Conservation (phyloP, 1,140 invertebrate species). For the Hydropsyche tenuis region DNA sequence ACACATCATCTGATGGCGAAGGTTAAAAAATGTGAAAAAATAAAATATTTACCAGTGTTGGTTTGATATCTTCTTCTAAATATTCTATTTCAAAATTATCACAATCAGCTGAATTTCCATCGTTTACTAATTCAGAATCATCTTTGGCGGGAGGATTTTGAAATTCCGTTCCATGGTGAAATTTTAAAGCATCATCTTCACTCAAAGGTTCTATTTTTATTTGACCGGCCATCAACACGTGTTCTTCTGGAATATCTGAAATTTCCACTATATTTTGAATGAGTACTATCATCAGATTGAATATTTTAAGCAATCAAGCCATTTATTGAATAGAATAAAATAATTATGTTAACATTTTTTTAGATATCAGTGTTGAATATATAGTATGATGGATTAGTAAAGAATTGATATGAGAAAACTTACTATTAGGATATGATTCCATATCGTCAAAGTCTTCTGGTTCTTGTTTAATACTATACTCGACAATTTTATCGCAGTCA, state of each 20-base stretch:
- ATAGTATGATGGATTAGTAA: too few relatives aligned
- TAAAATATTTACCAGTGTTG: slow-evolving; percentile 21
- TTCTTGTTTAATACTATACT: slow-evolving; percentile 30
- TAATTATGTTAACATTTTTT: too few relatives aligned
- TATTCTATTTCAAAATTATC: not conserved
- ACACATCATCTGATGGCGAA: not conserved
- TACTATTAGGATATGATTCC: slow-evolving; percentile 1
- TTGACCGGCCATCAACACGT: not conserved
- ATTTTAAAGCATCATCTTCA: slow-evolving; percentile 38
- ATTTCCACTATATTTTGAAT: not conserved
- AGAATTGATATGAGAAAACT: too few relatives aligned
- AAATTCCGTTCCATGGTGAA: slow-evolving; percentile 13
- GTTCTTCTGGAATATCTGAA: not conserved
- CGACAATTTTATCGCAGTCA: not conserved
- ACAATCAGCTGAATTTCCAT: not conserved
- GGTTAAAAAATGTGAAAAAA: not conserved
- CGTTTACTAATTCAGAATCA: not conserved
- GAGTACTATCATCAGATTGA: not conserved
- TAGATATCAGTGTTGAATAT: too few relatives aligned
- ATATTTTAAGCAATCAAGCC: too few relatives aligned
- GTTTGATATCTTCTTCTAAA: slow-evolving; percentile 21
- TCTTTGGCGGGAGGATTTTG: not conserved
- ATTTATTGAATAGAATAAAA: too few relatives aligned
- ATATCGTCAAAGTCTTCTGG: slow-evolving; percentile 14
- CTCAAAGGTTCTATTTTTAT: slow-evolving; percentile 39